These are phyloP conservation scores for Lacerta viridis DNA, from an alignment of 2,797 vertebrate genomes.

Conservation along the genomic window DNA sequence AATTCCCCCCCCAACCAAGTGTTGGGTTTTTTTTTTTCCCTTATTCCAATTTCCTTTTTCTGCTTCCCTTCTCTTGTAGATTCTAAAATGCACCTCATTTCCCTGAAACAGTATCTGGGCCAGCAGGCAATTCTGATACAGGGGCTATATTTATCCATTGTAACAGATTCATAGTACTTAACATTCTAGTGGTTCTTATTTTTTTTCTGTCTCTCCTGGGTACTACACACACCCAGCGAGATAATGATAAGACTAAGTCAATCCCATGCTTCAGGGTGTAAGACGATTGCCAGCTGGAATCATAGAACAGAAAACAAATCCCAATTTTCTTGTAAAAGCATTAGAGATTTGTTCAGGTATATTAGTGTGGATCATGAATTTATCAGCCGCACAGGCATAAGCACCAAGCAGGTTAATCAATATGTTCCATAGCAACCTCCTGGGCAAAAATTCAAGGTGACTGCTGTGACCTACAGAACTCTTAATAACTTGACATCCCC, in stretches of 20 bases:
- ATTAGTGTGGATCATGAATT: neutral
- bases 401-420: neutral
- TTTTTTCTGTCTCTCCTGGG: neutral
- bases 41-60: neutral
- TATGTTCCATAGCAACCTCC: neutral
- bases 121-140: constrained; percentile 8
- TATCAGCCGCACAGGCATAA: neutral
- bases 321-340: neutral
- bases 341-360: constrained; percentile 6
- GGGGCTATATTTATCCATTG: neutral
- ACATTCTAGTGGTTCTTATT: constrained; percentile 20
- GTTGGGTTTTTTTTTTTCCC: neutral
- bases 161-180: constrained; percentile 5
- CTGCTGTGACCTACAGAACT: neutral
- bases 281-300: constrained; percentile 13
- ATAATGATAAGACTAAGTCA: constrained; percentile 2
- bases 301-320: neutral
- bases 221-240: neutral
- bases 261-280: neutral
- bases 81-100: constrained; percentile 10
- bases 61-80: neutral
- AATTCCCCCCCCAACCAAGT: neutral
- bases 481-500: neutral
- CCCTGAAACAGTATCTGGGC: neutral
- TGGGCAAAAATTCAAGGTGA: constrained; percentile 17